Percentiles rank a stretch among this genome's conserved stretches.
phyloP scores from a whole-genome alignment of 1,140 invertebrate genomes.

The Drosophila littoralis region DNA sequence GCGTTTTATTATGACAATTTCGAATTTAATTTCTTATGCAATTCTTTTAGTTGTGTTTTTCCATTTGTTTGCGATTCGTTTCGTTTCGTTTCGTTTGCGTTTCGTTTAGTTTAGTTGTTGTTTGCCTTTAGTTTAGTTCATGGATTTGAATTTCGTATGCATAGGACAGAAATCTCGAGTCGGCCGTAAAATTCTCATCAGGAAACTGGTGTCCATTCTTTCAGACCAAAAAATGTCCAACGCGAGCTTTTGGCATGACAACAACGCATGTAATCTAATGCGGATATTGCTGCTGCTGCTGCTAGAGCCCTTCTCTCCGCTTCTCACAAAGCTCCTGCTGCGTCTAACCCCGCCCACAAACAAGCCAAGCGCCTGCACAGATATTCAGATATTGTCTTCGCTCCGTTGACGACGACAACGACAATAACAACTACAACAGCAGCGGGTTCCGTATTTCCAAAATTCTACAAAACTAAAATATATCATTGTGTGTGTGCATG shows the following conservation, averaged over 20 bases:
- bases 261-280: constrained; percentile 30
- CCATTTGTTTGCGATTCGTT: constrained; percentile 13
- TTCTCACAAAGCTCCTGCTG: background rate
- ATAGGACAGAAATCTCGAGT: constrained; percentile 50
- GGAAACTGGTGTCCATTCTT: background rate
- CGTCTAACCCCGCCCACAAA: no score
- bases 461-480: constrained; percentile 76
- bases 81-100: constrained; percentile 27
- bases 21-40: constrained; percentile 79
- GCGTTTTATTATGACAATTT: constrained; percentile 81
- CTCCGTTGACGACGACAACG: constrained; percentile 45
- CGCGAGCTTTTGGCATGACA: constrained; percentile 4
- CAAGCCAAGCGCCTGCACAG: constrained; percentile 4
- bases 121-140: constrained; percentile 60
- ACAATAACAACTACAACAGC: constrained; percentile 25
- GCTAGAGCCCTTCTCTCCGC: background rate
- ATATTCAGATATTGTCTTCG: constrained; percentile 71
- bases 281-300: constrained; percentile 37
- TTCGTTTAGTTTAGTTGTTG: constrained; percentile 25
- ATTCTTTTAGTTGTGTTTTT: constrained; percentile 46
- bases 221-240: background rate
- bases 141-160: constrained; percentile 58
- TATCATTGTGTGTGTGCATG: constrained; percentile 47
- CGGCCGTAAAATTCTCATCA: constrained; percentile 29
- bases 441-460: constrained; percentile 33